Evolutionary conservation across 2,113 vertebrate species (phyloP).

Genomic region (Gallinago jamesoni): DNA sequence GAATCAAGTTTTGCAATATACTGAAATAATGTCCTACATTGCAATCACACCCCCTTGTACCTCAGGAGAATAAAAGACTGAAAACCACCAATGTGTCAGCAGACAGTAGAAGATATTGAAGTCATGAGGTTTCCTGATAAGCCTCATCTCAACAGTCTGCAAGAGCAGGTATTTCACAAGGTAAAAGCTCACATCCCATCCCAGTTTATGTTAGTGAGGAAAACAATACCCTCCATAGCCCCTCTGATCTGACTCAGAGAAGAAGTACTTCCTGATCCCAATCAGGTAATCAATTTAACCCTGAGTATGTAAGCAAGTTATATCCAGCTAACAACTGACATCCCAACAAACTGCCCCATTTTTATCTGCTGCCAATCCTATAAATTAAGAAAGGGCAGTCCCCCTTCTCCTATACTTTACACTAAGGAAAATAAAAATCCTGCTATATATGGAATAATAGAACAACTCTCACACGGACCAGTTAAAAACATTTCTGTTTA

Average conservation of each 20-base stretch:
- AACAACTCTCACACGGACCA: background rate
- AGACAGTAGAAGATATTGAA: background rate
- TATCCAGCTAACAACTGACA: background rate
- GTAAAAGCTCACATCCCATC: background rate
- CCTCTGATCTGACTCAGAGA: background rate
- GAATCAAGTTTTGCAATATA: background rate
- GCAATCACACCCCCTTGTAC: background rate
- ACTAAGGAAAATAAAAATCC: background rate
- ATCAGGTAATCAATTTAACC: background rate
- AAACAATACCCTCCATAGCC: background rate
- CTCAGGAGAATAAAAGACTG: background rate
- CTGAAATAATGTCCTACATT: background rate
- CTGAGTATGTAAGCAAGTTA: background rate
- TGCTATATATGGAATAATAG: background rate
- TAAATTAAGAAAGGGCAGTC: background rate
- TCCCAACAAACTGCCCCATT: background rate
- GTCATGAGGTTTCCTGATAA: background rate
- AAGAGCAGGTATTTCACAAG: background rate
- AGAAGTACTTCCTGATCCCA: background rate
- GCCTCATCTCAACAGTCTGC: background rate
- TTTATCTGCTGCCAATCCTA: background rate
- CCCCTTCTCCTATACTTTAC: background rate
- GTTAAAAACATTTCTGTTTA: background rate
- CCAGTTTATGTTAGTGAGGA: background rate
- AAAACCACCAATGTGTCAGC: background rate